Evolutionary conservation across 2,113 vertebrate species (phyloP).

Genomic region (Himantopus leucocephalus): DNA sequence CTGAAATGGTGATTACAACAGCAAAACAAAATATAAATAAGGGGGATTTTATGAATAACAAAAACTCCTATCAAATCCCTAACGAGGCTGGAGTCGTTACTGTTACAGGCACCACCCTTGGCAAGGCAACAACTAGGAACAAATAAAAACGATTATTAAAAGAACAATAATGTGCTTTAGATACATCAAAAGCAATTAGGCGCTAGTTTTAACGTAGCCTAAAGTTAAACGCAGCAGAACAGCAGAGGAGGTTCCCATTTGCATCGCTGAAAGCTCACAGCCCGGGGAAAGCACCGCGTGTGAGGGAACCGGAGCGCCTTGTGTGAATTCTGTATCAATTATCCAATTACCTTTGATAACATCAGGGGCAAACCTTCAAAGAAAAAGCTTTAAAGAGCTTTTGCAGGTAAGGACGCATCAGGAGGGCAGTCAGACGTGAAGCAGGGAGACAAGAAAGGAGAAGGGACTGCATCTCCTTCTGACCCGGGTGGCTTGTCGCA

Average conservation of each 20-base stretch:
- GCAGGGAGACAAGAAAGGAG: neutral
- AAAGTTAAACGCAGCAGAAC: slow-evolving; percentile 12
- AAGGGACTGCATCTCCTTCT: too few species aligned
- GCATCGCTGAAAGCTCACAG: neutral
- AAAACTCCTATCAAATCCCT: neutral
- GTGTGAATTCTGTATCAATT: neutral
- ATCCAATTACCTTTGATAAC: slow-evolving; percentile 17
- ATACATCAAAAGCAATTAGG: neutral
- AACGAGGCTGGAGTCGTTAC: neutral
- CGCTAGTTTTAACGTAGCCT: slow-evolving; percentile 6
- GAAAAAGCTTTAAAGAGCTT: neutral
- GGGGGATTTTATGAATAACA: neutral
- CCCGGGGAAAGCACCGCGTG: neutral
- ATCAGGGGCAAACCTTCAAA: slow-evolving; percentile 12
- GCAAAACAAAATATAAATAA: neutral
- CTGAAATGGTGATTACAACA: neutral
- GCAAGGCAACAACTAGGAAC: neutral
- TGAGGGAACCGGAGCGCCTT: neutral
- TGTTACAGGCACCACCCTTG: neutral
- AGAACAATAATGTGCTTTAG: neutral
- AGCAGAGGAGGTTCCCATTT: neutral
- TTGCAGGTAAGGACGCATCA: neutral
- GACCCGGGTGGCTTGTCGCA: too few species aligned
- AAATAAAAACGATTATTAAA: slow-evolving; percentile 24
- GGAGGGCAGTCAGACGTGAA: neutral